A percentile compares a stretch with the other conserved stretches of the same genome.
These are phyloP conservation scores for Micromys minutus DNA, from an alignment of 2,113 vertebrate genomes.

Conservation along the genomic window DNA sequence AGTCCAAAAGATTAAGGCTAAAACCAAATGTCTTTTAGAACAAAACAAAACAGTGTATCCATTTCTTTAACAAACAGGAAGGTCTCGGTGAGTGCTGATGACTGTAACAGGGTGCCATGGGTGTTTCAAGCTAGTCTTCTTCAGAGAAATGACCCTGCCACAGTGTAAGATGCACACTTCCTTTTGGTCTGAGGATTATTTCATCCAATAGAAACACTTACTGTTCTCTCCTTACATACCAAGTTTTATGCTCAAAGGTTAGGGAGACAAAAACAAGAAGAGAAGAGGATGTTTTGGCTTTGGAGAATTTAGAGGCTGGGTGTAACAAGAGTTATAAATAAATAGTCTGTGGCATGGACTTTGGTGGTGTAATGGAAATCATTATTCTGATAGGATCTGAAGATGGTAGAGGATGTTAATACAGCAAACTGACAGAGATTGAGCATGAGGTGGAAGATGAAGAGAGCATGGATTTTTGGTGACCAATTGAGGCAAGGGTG, in stretches of 20 bases:
- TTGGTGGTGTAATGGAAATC: not conserved
- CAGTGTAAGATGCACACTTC: not conserved
- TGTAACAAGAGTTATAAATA: not conserved
- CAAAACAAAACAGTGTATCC: not conserved
- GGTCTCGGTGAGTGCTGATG: too few species aligned
- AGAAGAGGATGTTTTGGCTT: not conserved
- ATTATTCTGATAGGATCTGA: not conserved
- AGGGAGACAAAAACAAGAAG: not conserved
- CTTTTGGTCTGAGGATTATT: conserved; percentile 2
- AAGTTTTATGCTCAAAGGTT: not conserved
- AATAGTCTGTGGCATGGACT: not conserved
- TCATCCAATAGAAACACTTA: not conserved
- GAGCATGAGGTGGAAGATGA: not conserved
- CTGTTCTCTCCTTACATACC: not conserved
- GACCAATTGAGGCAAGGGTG: not conserved
- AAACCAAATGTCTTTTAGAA: not conserved
- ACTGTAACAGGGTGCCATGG: not conserved
- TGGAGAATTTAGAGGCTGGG: not conserved
- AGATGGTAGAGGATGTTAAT: not conserved
- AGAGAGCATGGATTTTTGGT: not conserved
- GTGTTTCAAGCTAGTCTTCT: not conserved
- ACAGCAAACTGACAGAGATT: not conserved
- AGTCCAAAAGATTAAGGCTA: not conserved
- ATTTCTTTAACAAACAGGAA: conserved; percentile 35
- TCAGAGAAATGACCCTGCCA: not conserved